Base-by-base conservation (phyloP, 2,113 vertebrate species). In the Epinephelus cyanopodus region DNA sequence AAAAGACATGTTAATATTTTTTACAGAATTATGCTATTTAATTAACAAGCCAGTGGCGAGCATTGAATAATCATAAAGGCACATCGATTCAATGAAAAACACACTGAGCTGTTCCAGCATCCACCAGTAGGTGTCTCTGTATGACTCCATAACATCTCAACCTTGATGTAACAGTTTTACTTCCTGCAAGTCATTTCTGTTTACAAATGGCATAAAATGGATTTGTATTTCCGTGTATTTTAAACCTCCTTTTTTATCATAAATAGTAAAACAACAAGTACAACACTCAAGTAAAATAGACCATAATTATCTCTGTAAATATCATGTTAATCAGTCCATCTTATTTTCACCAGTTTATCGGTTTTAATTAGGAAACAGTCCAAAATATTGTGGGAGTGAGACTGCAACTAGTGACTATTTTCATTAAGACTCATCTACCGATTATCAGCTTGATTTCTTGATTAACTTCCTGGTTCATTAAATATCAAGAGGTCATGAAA, bases 111-210 rank as follows among this genome's bases (percentile, higher is more conserved):
- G 23, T 84, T 81, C 62, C 58, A 52, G 19, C 18, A 17, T 13
- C 48, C 8, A 13, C 75, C 91, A 90, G 37, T 10, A 90, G 86
- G 29, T 53, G 89, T 66, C 79, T 25, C 73, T 68, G 29, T 72
- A 42, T 1, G 1, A 73, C 58, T 72, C 14, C 3, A 71, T 10
- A 60, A 25, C 18, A 39, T 6, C 19, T 50, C 50, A 21, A 68
- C 2, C 29, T 73, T 9, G 9, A 12, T 33, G 11, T 17, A 60
- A 23, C 57, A 21, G 17, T 53, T 56, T 27, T 54, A 45, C 17
- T 56, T 39, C n/a, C 33, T 54, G 21, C 6, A 39, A 39, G 29
- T 39, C 0, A 64, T 9, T 39, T 52, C 27, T 74, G 27, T 62
- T 15, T 63, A 63, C 61, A 47, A 27, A 47, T 1, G 12, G 50